phyloP scores from a whole-genome alignment of 2,888 invertebrate species.

The Andrena bicolor region DNA sequence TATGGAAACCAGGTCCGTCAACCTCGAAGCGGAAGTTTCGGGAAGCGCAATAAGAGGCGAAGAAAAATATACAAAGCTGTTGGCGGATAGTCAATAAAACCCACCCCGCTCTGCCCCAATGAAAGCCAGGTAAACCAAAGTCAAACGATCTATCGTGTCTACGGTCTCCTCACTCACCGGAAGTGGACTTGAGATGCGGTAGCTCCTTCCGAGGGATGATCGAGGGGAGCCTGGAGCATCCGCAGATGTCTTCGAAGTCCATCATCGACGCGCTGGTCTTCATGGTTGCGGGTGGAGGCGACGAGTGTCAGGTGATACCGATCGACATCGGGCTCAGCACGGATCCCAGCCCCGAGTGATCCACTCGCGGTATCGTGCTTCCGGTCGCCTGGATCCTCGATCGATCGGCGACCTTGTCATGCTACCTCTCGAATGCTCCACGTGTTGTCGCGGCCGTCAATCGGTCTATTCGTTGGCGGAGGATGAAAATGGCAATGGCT shows the following conservation, averaged over 20 bases:
- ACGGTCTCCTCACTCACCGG: slow-evolving; percentile 65
- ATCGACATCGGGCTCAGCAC: slow-evolving; percentile 51
- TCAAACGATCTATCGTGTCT: not conserved
- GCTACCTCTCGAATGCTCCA: slow-evolving; percentile 27
- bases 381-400: slow-evolving; percentile 22
- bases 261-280: slow-evolving; percentile 53
- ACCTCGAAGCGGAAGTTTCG: not conserved
- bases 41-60: not conserved
- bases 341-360: slow-evolving; percentile 41
- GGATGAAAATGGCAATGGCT: slow-evolving; percentile 51
- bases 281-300: slow-evolving; percentile 26
- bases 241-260: slow-evolving; percentile 69
- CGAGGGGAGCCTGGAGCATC: slow-evolving; percentile 72
- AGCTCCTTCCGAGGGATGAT: slow-evolving; percentile 65
- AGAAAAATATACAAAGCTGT: slow-evolving; percentile 1
- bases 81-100: not conserved
- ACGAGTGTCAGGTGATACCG: slow-evolving; percentile 23
- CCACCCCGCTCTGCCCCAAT: not conserved
- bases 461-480: slow-evolving; percentile 34
- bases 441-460: slow-evolving; percentile 39
- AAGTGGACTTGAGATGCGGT: slow-evolving; percentile 69
- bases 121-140: not conserved
- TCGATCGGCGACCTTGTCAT: slow-evolving; percentile 46
- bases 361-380: not conserved
- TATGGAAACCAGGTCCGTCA: not conserved